Base-by-base conservation (phyloP, 2,797 vertebrate species). In the Tenualosa thibaudeaui region DNA sequence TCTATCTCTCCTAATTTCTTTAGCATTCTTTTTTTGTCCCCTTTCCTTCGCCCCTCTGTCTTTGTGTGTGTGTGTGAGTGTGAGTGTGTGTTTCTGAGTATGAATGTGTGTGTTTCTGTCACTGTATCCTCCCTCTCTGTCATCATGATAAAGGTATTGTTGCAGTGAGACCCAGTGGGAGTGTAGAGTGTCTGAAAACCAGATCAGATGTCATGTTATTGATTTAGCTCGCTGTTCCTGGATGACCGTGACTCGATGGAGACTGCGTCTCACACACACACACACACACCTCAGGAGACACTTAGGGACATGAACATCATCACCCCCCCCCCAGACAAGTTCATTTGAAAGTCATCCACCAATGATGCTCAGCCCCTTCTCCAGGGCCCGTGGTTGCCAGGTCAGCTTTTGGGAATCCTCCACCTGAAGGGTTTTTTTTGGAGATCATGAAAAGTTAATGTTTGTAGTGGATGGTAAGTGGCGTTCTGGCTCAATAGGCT, bases 151-250 rank as follows among this genome's bases (percentile, higher is more conserved):
- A 82, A 51, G 83, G 71, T 54, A 86, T 86, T 50, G 53, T 49
- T 78, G 85, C 84, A 68, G 65, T 78, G 68, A 12, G 50, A 82
- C 86, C 86, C 84, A 81, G 49, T 4, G 87, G 84, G 86, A 83
- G 84, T 60, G 51, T 86, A 84, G 86, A 86, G 89, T 89, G 88
- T 85, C 83, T 83, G 81, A 85, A 81, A 87, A 84, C 82, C 84
- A 51, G 83, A 86, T 89, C 82, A 84, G 51, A 68, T 84, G 46
- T 81, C 51, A 46, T 7, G 13, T 75, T 86, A 89, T 89, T 85
- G 88, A 87, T 89, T 53, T 82, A 53, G 82, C 10, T 12, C 58
- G 82, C 62, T 81, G 82, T 75, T 78, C 37, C 58, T 56, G 81
- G 65, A 85, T 86, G 88, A 85, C 85, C 86, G 43, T 87, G 86